Base-by-base conservation (phyloP, 2,888 invertebrate species). In the Unio pictorum region DNA sequence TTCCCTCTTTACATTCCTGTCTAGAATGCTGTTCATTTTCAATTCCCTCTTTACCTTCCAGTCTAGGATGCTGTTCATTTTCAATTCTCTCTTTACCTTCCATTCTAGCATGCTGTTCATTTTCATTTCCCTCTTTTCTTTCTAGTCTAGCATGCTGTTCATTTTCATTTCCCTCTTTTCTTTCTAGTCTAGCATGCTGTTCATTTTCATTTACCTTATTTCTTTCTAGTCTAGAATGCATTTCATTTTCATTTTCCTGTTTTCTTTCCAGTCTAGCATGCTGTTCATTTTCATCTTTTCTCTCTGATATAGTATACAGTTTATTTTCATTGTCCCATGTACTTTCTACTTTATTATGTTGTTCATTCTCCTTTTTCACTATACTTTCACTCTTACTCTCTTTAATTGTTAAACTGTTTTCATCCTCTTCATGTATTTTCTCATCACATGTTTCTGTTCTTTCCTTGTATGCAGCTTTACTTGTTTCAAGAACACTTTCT, bases 401-500 rank as follows among this genome's bases (percentile, higher is more conserved):
- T 56, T 68, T 58, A 8, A 55, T 26, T 0, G 57, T 23, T 34
- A 58, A 55, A 56, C 28, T 56, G 61, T 70, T 60, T 58, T 20
- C 26, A n/a, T 61, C 54, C 23, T 26, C 18, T 8, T 60, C 28
- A 4, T 23, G 23, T 23, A 23, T 23, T 23, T 23, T 66, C 15
- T 34, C 57, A 30, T 30, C 23, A 54, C 34, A 56, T 11, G 55
- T 26, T 20, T 68, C 68, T 56, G 75, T 71, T 59, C 74, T 72
- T 68, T 61, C 54, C 30, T 63, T 28, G 5, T 56, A 61, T 23
- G 61, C 4, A 20, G 6, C 30, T 61, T 30, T 61, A 4, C 30
- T 61, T 20, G 30, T 1, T 15, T 61, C 45, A 45, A 23, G 20
- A n/a, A 61, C 18, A 11, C 15, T 55, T 4, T 54, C 23, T 8